A percentile compares a stretch with the other conserved stretches of the same genome.
phyloP scores from a whole-genome alignment of 2,888 invertebrate species.

The Cremastinae sp. region DNA sequence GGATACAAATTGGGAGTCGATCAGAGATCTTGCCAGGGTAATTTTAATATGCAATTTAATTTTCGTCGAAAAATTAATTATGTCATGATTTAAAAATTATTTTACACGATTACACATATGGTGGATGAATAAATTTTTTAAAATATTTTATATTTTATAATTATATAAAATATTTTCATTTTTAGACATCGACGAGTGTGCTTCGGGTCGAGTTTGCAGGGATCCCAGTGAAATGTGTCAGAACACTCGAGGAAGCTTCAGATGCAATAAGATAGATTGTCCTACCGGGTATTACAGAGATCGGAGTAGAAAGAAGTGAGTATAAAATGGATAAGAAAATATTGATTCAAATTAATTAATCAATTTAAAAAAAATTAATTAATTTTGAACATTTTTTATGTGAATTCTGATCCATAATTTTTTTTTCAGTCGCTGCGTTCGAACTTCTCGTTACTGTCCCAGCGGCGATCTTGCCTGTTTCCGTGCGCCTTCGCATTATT shows the following conservation, averaged over 20 bases:
- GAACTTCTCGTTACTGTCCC: conserved; percentile 86
- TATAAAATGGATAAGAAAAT: background rate
- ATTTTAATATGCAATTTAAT: too few species aligned
- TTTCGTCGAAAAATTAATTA: too few species aligned
- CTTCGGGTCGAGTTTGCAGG: conserved; percentile 82
- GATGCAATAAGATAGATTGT: conserved; percentile 93
- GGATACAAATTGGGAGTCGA: conserved; percentile 90
- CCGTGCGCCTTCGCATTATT: conserved; percentile 91
- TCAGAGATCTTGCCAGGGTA: conserved; percentile 91
- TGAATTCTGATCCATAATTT: too few species aligned
- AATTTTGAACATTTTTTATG: background rate
- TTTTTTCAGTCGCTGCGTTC: conserved; percentile 88
- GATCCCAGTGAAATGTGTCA: conserved; percentile 90
- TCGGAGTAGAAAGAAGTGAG: conserved; percentile 89
- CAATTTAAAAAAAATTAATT: background rate
- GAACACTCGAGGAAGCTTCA: conserved; percentile 93
- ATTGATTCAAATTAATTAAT: background rate
- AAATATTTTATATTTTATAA: conserved; percentile 9
- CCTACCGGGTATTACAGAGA: conserved; percentile 92
- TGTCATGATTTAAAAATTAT: too few species aligned
- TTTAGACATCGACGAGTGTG: conserved; percentile 89
- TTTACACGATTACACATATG: too few species aligned
- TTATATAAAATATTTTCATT: conserved; percentile 40
- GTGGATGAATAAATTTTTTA: too few species aligned
- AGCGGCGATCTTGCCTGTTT: conserved; percentile 88